These are phyloP conservation scores for Asteroscopus sphinx DNA, from an alignment of 2,888 invertebrate species.

Conservation along the genomic window DNA sequence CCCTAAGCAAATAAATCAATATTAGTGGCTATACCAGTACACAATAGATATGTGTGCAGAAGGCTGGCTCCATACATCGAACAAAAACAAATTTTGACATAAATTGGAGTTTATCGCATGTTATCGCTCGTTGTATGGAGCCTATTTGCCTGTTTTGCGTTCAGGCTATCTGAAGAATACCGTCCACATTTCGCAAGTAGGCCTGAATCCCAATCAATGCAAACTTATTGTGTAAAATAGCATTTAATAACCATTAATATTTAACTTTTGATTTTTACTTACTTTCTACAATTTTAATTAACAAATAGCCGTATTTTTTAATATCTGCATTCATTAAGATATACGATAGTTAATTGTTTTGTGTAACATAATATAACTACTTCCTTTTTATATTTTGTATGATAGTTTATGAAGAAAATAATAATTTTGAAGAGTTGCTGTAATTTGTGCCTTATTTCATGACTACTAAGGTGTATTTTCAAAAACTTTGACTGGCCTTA, in stretches of 20 bases:
- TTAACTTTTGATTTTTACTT: constrained; percentile 2
- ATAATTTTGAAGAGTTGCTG: constrained; percentile 1
- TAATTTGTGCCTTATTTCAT: constrained; percentile 21
- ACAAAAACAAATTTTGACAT: too few relatives aligned
- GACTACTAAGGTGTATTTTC: constrained; percentile 11
- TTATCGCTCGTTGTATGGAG: too few relatives aligned
- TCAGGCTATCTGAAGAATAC: too few relatives aligned
- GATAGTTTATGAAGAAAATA: constrained; percentile 20
- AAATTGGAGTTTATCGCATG: too few relatives aligned
- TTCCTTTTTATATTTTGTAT: constrained; percentile 22
- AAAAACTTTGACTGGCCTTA: constrained; percentile 3
- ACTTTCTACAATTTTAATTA: constrained; percentile 4
- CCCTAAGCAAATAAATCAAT: too few relatives aligned
- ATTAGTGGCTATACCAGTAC: too few relatives aligned
- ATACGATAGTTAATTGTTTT: constrained; percentile 13
- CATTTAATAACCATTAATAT: constrained; percentile 5
- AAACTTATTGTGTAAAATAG: constrained; percentile 8
- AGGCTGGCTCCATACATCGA: too few relatives aligned
- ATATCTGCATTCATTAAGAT: constrained; percentile 24
- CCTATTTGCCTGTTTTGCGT: too few relatives aligned
- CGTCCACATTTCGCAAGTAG: too few relatives aligned
- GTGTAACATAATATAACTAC: neutral
- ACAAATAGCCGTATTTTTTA: constrained; percentile 9
- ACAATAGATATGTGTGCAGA: too few relatives aligned
- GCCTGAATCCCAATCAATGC: constrained; percentile 2